These are phyloP conservation scores for Melipona beecheii DNA, from an alignment of 2,888 invertebrate species.

Conservation along the genomic window DNA sequence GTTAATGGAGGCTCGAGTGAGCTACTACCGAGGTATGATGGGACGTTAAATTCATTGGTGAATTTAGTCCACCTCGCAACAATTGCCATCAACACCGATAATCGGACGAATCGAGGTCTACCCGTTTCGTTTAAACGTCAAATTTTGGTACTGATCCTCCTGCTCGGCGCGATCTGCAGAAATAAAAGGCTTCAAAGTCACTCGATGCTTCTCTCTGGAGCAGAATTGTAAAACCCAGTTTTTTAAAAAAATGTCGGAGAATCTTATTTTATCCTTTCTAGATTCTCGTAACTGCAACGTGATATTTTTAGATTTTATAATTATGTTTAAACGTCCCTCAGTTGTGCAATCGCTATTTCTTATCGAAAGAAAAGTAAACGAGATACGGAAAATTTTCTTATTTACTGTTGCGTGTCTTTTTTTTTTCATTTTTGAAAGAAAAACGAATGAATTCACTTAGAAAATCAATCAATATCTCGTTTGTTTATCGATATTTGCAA, in stretches of 20 bases:
- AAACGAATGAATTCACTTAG: no score
- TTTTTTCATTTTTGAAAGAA: no score
- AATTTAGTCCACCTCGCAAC: slow-evolving; percentile 43
- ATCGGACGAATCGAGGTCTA: slow-evolving; percentile 33
- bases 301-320: no score
- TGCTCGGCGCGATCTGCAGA: background rate
- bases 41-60: slow-evolving; percentile 58
- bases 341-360: no score
- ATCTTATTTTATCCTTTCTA: background rate
- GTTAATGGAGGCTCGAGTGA: slow-evolving; percentile 58
- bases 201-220: background rate
- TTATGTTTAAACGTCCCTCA: no score
- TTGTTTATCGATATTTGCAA: background rate
- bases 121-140: background rate
- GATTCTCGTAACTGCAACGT: no score
- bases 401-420: no score
- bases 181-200: background rate
- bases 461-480: background rate
- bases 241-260: no score
- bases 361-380: no score
- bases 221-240: no score
- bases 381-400: no score
- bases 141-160: background rate
- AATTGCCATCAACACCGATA: slow-evolving; percentile 42
- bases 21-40: slow-evolving; percentile 60